Conservation (phyloP, 2,888 invertebrate species). For the Athalia cordata region DNA sequence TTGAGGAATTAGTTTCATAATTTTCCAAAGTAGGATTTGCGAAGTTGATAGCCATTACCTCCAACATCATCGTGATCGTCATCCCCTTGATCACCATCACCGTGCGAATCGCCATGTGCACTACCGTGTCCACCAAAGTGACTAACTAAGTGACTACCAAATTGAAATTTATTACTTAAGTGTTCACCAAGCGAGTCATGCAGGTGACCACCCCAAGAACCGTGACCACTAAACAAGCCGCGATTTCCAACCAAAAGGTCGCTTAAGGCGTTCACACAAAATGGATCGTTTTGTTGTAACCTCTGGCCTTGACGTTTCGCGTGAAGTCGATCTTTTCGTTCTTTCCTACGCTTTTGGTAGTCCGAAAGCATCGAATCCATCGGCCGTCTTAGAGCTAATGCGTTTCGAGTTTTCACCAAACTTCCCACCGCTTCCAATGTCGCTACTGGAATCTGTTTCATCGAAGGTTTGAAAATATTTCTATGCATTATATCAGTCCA, state of each 20-base stretch:
- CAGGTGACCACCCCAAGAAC: slow-evolving; percentile 13
- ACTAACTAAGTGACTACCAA: slow-evolving; percentile 46
- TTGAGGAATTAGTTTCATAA: background rate
- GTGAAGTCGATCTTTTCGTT: slow-evolving; percentile 52
- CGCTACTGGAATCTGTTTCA: slow-evolving; percentile 64
- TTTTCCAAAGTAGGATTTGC: background rate
- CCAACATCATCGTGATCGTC: slow-evolving; percentile 47
- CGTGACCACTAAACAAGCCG: slow-evolving; percentile 45
- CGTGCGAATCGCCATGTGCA: slow-evolving; percentile 39
- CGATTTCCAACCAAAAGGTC: slow-evolving; percentile 55
- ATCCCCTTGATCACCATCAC: slow-evolving; percentile 47
- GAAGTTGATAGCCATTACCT: slow-evolving; percentile 40
- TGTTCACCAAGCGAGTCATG: slow-evolving; percentile 22
- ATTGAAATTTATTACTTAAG: slow-evolving; percentile 12
- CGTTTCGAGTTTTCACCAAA: slow-evolving; percentile 59
- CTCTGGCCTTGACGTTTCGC: slow-evolving; percentile 46
- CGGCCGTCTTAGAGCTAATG: slow-evolving; percentile 53
- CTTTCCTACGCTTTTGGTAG: slow-evolving; percentile 52
- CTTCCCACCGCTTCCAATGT: slow-evolving; percentile 65
- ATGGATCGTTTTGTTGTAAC: slow-evolving; percentile 54
- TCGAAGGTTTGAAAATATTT: background rate
- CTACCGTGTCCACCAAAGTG: slow-evolving; percentile 45
- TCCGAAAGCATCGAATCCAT: slow-evolving; percentile 42
- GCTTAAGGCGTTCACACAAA: slow-evolving; percentile 58
- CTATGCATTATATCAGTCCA: background rate